Evolutionary conservation across 2,113 vertebrate genomes (phyloP), one percentile per base, ranked within the genome.

Genomic region (Coregonus clupeaformis): DNA sequence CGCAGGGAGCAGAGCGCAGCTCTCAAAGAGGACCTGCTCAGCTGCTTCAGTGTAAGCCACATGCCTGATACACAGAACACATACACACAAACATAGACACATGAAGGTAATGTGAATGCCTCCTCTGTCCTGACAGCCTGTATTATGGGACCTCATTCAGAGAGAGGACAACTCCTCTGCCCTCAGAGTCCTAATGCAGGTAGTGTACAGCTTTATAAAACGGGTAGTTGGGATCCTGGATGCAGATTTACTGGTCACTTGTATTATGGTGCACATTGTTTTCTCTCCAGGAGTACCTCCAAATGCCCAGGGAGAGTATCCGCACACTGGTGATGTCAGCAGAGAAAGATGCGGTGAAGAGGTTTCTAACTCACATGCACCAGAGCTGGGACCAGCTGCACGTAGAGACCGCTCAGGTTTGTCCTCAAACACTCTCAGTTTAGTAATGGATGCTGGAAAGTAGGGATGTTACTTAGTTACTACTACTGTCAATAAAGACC

Each of bases 111-210:
- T 12, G 71, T 30, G 36, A 82, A 69, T 76, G 45, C 65, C 60
- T 84, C 36, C 79, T 65, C 36, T 82, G 57, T 76, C 73, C 22
- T 69, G 72, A 82, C 87, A 96, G 95, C 92, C 94, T 2, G 84
- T 97, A 72, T 80, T 96, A 49, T 95, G 94, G 94, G 93, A 96
- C 76, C 92, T 97, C 73, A 93, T 96, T 74, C 93, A 95, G 90
- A 91, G 73, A 30, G 93, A 95, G 0, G 86, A 93, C 75, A 94
- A 92, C 87, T 91, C 91, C 3, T 92, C 92, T 68, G 90, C 90
- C 52, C 91, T 95, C 25, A 86, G 89, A 83, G 92, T 95, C 80
- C 89, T 97, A 59, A 86, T 95, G 72, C 92, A 96, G 95, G 95
- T 96, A 93, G 20, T 66, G 27, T 52, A 55, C 20, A 57, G 16